phyloP scores from a whole-genome alignment of 2,888 invertebrate species.

The Leptinotarsa juncta region DNA sequence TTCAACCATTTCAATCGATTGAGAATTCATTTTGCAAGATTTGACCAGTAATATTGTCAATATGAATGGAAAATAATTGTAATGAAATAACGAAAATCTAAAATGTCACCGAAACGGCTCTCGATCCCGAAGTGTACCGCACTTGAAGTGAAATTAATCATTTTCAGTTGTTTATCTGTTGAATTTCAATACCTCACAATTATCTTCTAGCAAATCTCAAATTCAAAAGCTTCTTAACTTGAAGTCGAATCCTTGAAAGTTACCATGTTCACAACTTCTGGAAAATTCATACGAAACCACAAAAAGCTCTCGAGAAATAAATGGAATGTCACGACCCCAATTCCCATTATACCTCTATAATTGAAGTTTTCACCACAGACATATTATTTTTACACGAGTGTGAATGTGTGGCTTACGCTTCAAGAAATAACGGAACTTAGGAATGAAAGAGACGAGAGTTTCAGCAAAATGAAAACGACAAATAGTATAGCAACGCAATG shows the following conservation, averaged over 20 bases:
- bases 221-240: background rate
- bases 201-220: too few relatives aligned
- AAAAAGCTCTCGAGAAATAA: background rate
- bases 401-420: background rate
- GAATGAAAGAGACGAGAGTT: background rate
- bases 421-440: background rate
- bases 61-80: too few relatives aligned
- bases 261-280: background rate
- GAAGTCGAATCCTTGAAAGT: background rate
- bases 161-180: too few relatives aligned
- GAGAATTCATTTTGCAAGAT: too few relatives aligned
- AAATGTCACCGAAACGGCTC: too few relatives aligned
- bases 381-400: background rate
- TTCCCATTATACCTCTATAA: background rate
- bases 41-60: too few relatives aligned
- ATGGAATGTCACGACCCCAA: background rate
- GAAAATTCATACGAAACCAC: background rate
- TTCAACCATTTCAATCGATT: too few relatives aligned
- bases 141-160: too few relatives aligned
- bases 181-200: too few relatives aligned
- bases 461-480: background rate
- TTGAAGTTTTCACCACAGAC: background rate
- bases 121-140: too few relatives aligned
- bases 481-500: background rate
- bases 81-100: too few relatives aligned